Evolutionary conservation across 1,140 invertebrate species (phyloP).

Genomic region (Elysia chlorotica): DNA sequence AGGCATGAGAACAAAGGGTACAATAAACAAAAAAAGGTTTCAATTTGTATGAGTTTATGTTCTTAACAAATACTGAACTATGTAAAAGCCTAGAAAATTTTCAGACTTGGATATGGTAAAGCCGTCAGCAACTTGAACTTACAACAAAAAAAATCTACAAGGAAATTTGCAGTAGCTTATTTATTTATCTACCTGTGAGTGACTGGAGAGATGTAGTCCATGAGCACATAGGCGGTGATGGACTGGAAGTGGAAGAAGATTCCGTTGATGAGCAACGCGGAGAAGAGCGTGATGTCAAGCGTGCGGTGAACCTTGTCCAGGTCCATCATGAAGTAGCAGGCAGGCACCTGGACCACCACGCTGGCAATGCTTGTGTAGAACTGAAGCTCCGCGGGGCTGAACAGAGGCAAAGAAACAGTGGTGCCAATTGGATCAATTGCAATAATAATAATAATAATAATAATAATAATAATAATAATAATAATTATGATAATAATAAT

Average conservation of each 20-base stretch:
- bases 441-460: not conserved
- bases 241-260: slow-evolving; percentile 87
- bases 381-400: slow-evolving; percentile 82
- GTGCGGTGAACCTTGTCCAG: slow-evolving; percentile 60
- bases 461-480: too few species aligned
- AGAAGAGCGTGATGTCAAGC: slow-evolving; percentile 66
- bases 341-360: slow-evolving; percentile 79
- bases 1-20: too few species aligned
- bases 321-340: slow-evolving; percentile 74
- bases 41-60: too few species aligned
- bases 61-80: too few species aligned
- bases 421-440: not conserved
- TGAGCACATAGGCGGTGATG: slow-evolving; percentile 83
- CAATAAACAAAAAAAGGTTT: too few species aligned
- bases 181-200: slow-evolving; percentile 90
- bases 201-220: slow-evolving; percentile 85
- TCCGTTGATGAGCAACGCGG: slow-evolving; percentile 76
- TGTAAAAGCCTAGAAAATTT: too few species aligned
- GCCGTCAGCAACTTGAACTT: too few species aligned
- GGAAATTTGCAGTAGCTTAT: too few species aligned
- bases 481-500: too few species aligned
- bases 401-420: slow-evolving; percentile 6
- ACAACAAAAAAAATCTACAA: too few species aligned
- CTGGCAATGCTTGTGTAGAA: slow-evolving; percentile 84
- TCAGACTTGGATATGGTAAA: too few species aligned